Conservation (phyloP, 2,888 invertebrate genomes). For the Cephalotes varians region DNA sequence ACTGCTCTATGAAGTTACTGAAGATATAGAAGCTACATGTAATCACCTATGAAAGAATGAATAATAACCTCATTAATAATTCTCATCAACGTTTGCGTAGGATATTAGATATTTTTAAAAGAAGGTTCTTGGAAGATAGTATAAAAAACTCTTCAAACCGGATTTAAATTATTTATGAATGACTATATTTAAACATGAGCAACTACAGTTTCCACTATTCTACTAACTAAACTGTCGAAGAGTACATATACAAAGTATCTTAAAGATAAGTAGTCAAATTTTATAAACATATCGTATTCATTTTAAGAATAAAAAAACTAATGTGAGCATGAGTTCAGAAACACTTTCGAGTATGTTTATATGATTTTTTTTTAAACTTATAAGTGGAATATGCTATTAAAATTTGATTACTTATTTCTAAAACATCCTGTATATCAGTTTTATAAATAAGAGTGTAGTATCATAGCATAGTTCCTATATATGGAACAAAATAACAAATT, state of each 20-base stretch:
- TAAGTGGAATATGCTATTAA: neutral
- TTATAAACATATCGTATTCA: neutral
- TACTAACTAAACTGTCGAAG: slow-evolving; percentile 85
- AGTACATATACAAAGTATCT: slow-evolving; percentile 13
- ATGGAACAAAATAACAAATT: neutral
- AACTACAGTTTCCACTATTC: slow-evolving; percentile 85
- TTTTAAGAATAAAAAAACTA: neutral
- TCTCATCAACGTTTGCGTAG: neutral
- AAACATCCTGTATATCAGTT: neutral
- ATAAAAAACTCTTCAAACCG: slow-evolving; percentile 78
- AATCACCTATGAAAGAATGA: neutral
- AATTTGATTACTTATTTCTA: neutral
- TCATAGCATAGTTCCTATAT: neutral
- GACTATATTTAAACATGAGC: slow-evolving; percentile 53
- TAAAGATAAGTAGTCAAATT: neutral
- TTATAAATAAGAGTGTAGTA: neutral
- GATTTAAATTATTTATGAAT: slow-evolving; percentile 84
- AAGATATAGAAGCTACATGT: neutral
- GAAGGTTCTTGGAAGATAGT: neutral
- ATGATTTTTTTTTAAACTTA: neutral
- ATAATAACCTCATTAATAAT: neutral
- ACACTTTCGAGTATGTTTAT: neutral
- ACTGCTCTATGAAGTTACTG: neutral
- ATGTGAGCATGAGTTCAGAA: neutral
- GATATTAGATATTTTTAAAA: neutral